Conservation (phyloP, 2,797 vertebrate genomes). For the Eurystomus glaucurus region DNA sequence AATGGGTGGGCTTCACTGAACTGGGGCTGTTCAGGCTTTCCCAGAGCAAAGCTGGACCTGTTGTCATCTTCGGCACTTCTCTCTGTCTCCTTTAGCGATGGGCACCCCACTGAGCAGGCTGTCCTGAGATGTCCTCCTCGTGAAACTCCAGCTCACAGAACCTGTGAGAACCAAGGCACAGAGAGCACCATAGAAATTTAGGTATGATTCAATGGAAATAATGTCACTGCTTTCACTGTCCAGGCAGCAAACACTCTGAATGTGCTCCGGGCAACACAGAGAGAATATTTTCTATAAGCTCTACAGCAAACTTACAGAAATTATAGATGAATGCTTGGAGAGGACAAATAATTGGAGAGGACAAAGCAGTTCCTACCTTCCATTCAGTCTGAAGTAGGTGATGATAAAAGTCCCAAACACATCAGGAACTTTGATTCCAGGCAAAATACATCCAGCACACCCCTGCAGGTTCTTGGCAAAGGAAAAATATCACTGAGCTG, state of each 20-base stretch:
- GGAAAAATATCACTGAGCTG: background rate
- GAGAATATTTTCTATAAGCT: background rate
- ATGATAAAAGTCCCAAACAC: background rate
- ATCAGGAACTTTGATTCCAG: background rate
- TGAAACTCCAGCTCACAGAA: background rate
- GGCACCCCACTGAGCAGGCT: accelerated
- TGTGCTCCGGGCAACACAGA: background rate
- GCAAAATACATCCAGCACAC: background rate
- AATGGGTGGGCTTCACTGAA: accelerated
- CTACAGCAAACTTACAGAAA: background rate
- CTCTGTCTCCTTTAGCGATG: accelerated
- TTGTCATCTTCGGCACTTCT: background rate
- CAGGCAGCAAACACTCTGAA: background rate
- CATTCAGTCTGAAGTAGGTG: background rate
- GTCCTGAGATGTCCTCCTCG: accelerated
- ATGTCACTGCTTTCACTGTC: background rate
- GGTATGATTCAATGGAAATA: background rate
- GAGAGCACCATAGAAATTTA: background rate
- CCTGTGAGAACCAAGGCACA: accelerated
- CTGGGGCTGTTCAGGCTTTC: accelerated
- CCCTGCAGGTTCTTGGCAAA: background rate
- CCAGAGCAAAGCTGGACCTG: background rate
- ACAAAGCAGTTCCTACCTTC: background rate
- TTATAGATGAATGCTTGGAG: background rate
- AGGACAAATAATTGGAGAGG: background rate